These are phyloP conservation scores for Eurytoma californica DNA, from an alignment of 2,888 invertebrate species.

Conservation along the genomic window DNA sequence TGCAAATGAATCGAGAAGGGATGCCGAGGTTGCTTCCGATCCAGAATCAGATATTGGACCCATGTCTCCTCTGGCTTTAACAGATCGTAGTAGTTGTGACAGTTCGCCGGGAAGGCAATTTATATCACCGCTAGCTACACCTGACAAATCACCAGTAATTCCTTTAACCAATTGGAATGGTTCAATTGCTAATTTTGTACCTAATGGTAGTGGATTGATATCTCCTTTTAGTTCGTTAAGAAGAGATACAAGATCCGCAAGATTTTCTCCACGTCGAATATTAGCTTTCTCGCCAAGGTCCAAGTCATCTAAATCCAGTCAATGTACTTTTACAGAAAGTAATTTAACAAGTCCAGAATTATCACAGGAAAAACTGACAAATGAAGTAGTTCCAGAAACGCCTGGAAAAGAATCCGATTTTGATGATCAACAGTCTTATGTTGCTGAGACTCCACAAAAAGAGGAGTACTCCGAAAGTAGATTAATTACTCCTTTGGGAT, in stretches of 20 bases:
- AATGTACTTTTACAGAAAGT: constrained; percentile 9
- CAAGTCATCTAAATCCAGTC: constrained; percentile 26
- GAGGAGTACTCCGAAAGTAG: constrained; percentile 60
- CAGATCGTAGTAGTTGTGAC: constrained; percentile 61
- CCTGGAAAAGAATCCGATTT: constrained; percentile 62
- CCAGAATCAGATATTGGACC: constrained; percentile 70
- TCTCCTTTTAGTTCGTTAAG: constrained; percentile 64
- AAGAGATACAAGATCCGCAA: constrained; percentile 61
- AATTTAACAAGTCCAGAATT: constrained; percentile 48
- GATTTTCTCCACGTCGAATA: constrained; percentile 62
- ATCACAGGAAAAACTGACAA: constrained; percentile 42
- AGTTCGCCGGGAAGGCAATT: constrained; percentile 65
- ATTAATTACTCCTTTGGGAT: constrained; percentile 67
- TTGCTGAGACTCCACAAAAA: constrained; percentile 66
- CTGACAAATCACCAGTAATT: constrained; percentile 59
- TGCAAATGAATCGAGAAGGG: constrained; percentile 32
- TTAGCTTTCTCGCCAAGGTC: constrained; percentile 56
- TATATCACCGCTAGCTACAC: constrained; percentile 64
- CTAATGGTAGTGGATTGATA: constrained; percentile 27
- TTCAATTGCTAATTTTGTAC: constrained; percentile 52
- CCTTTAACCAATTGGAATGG: constrained; percentile 60
- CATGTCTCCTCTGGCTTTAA: constrained; percentile 68
- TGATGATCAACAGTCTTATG: constrained; percentile 57
- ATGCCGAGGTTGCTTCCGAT: constrained; percentile 59
- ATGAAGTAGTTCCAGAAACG: constrained; percentile 65